Base-by-base conservation (phyloP, 2,113 vertebrate genomes). In the Nesoenas mayeri region DNA sequence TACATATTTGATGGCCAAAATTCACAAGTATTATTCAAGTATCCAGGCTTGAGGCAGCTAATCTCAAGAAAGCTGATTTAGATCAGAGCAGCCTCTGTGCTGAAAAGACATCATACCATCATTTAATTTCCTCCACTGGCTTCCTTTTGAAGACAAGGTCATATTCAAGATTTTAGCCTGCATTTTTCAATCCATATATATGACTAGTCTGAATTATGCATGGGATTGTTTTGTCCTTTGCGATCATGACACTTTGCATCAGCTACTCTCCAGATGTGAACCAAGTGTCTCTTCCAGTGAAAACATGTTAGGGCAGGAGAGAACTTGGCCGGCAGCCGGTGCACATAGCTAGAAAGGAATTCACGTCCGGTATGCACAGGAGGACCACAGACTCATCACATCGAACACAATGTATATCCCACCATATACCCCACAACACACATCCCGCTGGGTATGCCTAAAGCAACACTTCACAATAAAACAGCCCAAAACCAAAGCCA, bases 241-340 rank as follows among this genome's bases (percentile, higher is more conserved):
- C 2, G 4, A 53, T 70, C 42, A 64, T 28, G 67, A 78, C 42
- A 73, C n/a, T 62, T 66, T 71, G 40, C 40, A 90, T 75, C 72
- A 78, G 60, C 72, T 88, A 61, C 40, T 80, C 61, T 78, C 82
- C 88, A 90, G 85, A 94, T 85, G 77, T 72, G 73, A 94, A 85
- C 3, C 47, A 93, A 91, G 65, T 44, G 38, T 80, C 56, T 83
- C 22, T 89, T 40, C 60, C 72, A 44, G 20, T 57, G 61, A 32
- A 90, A 94, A 94, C 7, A 0, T 87, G 73, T 89, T 74, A 78
- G 60, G n/a, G 64, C 88, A 90, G 56, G 88, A 94, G 69, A 74
- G 64, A 74, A 88, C 73, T 93, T 94, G 82, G 64, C 66, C 15
- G 5, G 85, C 75, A 91, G 82, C 82, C 90, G 90, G 29, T 80